Conservation (phyloP, 1,140 invertebrate species). For the Drosophila azteca region DNA sequence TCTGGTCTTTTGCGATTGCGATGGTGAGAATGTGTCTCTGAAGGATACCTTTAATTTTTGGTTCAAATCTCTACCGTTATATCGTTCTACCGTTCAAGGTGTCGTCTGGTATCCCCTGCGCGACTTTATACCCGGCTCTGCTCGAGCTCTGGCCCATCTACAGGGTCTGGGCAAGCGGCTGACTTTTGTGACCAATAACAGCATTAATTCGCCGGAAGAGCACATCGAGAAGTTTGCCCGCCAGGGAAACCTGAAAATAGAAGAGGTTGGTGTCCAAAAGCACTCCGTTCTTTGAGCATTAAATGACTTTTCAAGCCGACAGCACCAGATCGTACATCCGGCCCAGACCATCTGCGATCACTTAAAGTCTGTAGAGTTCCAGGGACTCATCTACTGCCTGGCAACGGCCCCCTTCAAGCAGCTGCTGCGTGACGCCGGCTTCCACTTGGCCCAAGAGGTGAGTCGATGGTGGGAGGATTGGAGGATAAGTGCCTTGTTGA, state of each 20-base stretch:
- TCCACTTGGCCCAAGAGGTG: slow-evolving; percentile 84
- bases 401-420: slow-evolving; percentile 65
- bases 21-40: slow-evolving; percentile 68
- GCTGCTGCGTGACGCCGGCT: slow-evolving; percentile 79
- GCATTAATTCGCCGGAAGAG: slow-evolving; percentile 78
- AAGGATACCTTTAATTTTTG: too few relatives aligned
- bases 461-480: slow-evolving; percentile 20
- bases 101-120: slow-evolving; percentile 86
- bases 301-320: too few relatives aligned
- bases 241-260: slow-evolving; percentile 30
- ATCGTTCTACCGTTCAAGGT: slow-evolving; percentile 83
- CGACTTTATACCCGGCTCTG: slow-evolving; percentile 85
- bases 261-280: neutral
- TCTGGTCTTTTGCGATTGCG: slow-evolving; percentile 83
- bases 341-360: slow-evolving; percentile 83
- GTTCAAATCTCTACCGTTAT: too few relatives aligned
- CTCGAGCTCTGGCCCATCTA: slow-evolving; percentile 85
- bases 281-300: too few relatives aligned
- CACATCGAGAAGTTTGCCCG: slow-evolving; percentile 71
- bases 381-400: slow-evolving; percentile 83
- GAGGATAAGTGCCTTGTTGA: too few relatives aligned
- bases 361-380: slow-evolving; percentile 83
- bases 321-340: slow-evolving; percentile 82
- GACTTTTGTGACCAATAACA: slow-evolving; percentile 91
- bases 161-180: slow-evolving; percentile 87